Evolutionary conservation across 2,797 vertebrate genomes (phyloP).

Genomic region (Rallus crepitans): DNA sequence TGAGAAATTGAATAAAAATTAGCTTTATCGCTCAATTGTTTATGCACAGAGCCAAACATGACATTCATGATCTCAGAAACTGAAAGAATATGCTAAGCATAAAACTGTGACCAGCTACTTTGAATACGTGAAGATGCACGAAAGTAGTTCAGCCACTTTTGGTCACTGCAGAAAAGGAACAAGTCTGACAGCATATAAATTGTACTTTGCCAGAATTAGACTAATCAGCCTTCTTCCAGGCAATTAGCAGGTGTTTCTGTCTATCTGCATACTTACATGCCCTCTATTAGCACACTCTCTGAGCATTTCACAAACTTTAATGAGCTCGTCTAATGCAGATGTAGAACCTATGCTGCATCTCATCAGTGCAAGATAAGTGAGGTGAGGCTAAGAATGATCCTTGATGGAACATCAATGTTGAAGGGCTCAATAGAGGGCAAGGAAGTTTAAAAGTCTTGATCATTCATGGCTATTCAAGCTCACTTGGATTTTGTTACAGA

Average conservation of each 20-base stretch:
- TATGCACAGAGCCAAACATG: not conserved
- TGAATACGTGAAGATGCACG: not conserved
- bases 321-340: slow-evolving; percentile 7
- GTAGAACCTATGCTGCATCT: not conserved
- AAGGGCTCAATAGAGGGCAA: not conserved
- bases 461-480: not conserved
- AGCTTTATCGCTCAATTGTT: not conserved
- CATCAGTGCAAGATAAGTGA: not conserved
- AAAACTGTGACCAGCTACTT: not conserved
- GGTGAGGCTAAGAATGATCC: not conserved
- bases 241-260: not conserved
- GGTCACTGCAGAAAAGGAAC: not conserved
- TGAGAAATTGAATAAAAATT: not conserved
- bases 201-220: not conserved
- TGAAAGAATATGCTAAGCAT: not conserved
- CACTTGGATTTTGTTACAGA: not conserved
- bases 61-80: not conserved
- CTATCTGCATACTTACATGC: not conserved
- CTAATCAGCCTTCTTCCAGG: not conserved
- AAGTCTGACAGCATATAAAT: not conserved
- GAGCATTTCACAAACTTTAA: slow-evolving; percentile 17
- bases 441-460: not conserved
- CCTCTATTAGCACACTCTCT: slow-evolving; percentile 13
- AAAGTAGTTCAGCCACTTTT: not conserved
- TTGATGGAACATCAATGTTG: not conserved